Base-by-base conservation (phyloP, 2,797 vertebrate species). In the Sebastolobus alascanus region DNA sequence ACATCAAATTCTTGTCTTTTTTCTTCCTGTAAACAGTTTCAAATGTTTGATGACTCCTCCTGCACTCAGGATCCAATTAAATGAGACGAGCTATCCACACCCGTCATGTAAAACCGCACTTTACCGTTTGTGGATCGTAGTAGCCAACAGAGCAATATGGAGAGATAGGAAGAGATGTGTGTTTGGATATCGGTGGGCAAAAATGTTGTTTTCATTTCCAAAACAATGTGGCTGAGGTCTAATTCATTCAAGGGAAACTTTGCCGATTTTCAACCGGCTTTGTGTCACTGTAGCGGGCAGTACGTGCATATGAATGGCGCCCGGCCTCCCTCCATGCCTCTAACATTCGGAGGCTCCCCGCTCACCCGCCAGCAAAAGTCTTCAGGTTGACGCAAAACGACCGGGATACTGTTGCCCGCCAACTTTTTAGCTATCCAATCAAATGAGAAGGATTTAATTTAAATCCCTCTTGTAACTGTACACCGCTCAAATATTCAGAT, bases 121-220 rank as follows among this genome's bases (percentile, higher is more conserved):
- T 50, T 0, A 20, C 46, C 3, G 8, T 50, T 50, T 20, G 18
- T 50, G 46, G 7, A 50, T 50, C 0, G 46, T 50, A 18, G 46
- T 18, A 50, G 46, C 18, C 8, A 50, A 50, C 46, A 20, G 18
- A 50, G 46, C 18, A 20, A 50, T 50, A 50, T 50, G 7, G 46
- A 50, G 46, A 50, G 1, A 50, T 8, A 50, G 7, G 20, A 50
- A 50, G 46, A 50, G 46, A 50, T 50, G 50, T 54, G 50, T 54
- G 20, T n/a, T 22, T 54, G 9, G 50, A 54, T n/a, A 2, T 0
- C 50, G 0, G 20, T n/a, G 20, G 14, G 50, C 7, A n/a, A 50
- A 50, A 50, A 46, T 46, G 6, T 46, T 46, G 43, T 46, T 50
- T 50, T 50, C 46, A 1, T 50, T 50, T 50, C 46, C 1, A 1